Conservation (phyloP, 2,888 invertebrate species). For the Tachina lurida region DNA sequence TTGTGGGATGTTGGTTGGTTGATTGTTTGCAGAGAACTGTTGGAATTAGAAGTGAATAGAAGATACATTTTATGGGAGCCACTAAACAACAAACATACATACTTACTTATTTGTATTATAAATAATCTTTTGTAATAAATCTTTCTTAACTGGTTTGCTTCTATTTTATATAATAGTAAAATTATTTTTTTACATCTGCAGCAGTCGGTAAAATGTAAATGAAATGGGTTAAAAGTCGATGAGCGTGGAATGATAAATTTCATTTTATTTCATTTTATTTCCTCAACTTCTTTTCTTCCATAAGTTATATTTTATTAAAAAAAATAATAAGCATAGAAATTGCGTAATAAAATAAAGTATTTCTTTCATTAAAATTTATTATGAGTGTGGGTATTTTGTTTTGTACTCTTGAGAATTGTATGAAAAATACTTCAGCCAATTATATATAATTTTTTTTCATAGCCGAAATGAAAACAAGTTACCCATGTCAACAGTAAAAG, state of each 20-base stretch:
- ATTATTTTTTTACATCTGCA: conserved; percentile 16
- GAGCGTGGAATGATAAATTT: conserved; percentile 28
- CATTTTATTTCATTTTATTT: neutral
- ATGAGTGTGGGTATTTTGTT: conserved; percentile 1
- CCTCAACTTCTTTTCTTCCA: conserved; percentile 1
- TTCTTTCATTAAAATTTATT: conserved; percentile 32
- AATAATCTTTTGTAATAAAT: conserved; percentile 24
- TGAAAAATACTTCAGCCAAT: neutral
- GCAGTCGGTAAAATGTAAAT: conserved; percentile 33
- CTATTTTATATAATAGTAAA: neutral
- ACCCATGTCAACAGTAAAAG: no score
- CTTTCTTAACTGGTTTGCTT: neutral
- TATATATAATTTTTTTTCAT: neutral
- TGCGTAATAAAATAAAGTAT: conserved; percentile 23
- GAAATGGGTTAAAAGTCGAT: conserved; percentile 49
- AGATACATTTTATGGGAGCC: conserved; percentile 32
- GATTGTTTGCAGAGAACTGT: neutral
- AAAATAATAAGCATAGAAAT: conserved; percentile 25
- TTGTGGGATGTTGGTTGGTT: neutral
- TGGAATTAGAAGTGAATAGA: neutral
- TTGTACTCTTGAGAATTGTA: conserved; percentile 5
- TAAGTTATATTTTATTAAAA: conserved; percentile 19
- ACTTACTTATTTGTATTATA: conserved; percentile 17
- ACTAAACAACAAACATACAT: conserved; percentile 26
- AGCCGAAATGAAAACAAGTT: no score